Percentiles rank a stretch among this genome's conserved stretches.
These are phyloP conservation scores for Suillia variegata DNA, from an alignment of 2,888 invertebrate genomes.

Conservation along the genomic window DNA sequence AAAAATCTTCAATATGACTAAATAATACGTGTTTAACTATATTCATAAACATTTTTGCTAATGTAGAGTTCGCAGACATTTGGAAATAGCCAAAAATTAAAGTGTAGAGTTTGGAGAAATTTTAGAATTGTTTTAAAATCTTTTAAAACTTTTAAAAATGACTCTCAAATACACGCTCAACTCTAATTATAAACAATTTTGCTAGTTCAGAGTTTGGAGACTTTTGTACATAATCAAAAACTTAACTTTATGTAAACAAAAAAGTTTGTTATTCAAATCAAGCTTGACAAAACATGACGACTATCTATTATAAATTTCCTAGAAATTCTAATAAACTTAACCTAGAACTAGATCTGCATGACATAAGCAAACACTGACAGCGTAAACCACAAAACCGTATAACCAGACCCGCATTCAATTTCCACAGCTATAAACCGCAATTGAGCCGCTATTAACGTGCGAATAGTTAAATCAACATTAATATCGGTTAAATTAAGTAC, in stretches of 20 bases:
- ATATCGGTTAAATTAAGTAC: background rate
- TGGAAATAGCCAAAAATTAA: too few relatives aligned
- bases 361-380: slow-evolving; percentile 3
- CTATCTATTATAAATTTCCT: too few relatives aligned
- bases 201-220: too few relatives aligned
- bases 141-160: background rate
- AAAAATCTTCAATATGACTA: too few relatives aligned
- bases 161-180: background rate
- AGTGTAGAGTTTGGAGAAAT: slow-evolving; percentile 13
- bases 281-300: too few relatives aligned
- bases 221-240: too few relatives aligned
- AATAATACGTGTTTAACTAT: too few relatives aligned
- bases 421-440: background rate
- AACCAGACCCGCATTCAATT: too few relatives aligned
- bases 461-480: background rate
- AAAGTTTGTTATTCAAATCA: background rate
- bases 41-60: too few relatives aligned
- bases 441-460: background rate
- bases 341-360: background rate
- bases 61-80: too few relatives aligned
- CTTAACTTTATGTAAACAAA: too few relatives aligned
- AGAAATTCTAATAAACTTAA: background rate
- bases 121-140: background rate
- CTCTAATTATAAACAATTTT: too few relatives aligned
- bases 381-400: background rate